Conservation (phyloP, 2,113 vertebrate species). For the Corythornis madagascariensis region DNA sequence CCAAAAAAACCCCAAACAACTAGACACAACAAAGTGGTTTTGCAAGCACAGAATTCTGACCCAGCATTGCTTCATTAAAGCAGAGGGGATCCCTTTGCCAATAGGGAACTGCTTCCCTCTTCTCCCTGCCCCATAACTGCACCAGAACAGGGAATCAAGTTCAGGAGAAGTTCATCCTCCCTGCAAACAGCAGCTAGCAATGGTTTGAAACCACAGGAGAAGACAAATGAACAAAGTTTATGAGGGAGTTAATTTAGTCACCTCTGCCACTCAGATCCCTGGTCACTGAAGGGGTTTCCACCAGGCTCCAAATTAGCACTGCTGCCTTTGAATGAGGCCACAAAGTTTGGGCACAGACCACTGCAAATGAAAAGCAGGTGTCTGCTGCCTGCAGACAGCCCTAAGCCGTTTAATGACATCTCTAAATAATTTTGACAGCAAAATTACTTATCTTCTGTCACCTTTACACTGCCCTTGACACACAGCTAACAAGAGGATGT, state of each 20-base stretch:
- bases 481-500: slow-evolving; percentile 34
- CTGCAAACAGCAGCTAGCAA: background rate
- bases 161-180: background rate
- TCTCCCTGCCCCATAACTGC: background rate
- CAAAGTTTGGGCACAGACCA: background rate
- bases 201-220: background rate
- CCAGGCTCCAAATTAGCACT: background rate
- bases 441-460: slow-evolving; percentile 70
- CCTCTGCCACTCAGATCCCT: background rate
- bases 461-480: slow-evolving; percentile 70
- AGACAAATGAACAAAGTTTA: background rate
- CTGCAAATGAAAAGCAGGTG: slow-evolving; percentile 64
- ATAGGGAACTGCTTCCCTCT: background rate
- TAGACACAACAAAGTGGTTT: background rate
- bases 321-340: background rate
- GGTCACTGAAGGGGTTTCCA: background rate
- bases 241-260: background rate
- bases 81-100: background rate
- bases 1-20: too few species aligned
- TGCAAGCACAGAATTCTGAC: background rate
- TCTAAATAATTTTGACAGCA: slow-evolving; percentile 76
- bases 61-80: background rate
- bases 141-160: background rate
- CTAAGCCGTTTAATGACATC: slow-evolving; percentile 71
- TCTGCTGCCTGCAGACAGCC: slow-evolving; percentile 56